These are phyloP conservation scores for Delphinus delphis DNA, from an alignment of 2,113 vertebrate genomes.

Conservation along the genomic window DNA sequence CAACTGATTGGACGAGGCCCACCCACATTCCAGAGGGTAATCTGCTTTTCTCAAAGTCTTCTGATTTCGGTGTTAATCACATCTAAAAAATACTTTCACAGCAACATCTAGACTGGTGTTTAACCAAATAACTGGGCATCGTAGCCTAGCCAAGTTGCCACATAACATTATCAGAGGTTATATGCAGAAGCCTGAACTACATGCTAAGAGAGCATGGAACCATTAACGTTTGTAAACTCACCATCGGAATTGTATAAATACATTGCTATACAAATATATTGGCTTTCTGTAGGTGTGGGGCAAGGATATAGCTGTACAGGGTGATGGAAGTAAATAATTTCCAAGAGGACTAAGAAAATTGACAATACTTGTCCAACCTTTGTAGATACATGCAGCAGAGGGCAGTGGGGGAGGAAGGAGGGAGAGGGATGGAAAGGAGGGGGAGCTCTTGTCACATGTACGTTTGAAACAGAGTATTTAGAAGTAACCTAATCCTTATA, in stretches of 20 bases:
- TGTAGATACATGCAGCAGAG: neutral
- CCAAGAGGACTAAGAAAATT: neutral
- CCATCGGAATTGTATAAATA: neutral
- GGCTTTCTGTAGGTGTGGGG: neutral
- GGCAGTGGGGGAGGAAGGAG: neutral
- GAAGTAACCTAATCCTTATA: neutral
- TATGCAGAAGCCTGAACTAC: neutral
- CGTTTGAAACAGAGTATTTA: neutral
- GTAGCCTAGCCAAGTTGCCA: neutral
- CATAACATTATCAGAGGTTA: neutral
- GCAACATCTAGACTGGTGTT: neutral
- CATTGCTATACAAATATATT: neutral
- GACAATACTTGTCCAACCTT: neutral
- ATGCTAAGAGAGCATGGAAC: neutral
- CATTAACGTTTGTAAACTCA: neutral
- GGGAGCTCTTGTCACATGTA: rapidly evolving
- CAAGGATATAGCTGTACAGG: neutral
- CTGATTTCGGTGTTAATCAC: neutral
- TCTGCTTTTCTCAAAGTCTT: neutral
- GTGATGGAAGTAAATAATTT: neutral
- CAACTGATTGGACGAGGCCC: neutral
- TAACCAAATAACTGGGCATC: neutral
- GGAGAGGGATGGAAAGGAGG: neutral
- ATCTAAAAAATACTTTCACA: neutral
- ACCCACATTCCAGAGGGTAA: neutral